A percentile compares a stretch with the other conserved stretches of the same genome.
phyloP scores from a whole-genome alignment of 2,797 vertebrate genomes.

The Lepilemur ruficaudatus region DNA sequence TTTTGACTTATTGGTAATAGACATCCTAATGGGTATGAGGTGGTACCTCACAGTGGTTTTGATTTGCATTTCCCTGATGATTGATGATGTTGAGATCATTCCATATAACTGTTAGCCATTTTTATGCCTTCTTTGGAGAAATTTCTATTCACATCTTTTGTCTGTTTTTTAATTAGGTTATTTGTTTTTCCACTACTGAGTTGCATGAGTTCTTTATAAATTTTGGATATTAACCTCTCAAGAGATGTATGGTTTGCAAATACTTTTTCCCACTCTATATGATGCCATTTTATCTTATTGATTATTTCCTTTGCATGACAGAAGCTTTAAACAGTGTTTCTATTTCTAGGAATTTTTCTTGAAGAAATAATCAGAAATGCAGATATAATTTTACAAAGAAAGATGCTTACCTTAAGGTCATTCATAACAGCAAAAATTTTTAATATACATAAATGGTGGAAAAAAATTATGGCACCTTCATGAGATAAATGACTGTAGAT shows the following conservation, averaged over 20 bases:
- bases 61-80: background rate
- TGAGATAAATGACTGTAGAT: background rate
- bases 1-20: background rate
- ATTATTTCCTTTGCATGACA: background rate
- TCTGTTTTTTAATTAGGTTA: background rate
- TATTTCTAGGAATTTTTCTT: background rate
- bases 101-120: background rate
- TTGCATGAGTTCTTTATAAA: background rate
- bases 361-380: constrained; percentile 19
- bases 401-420: background rate
- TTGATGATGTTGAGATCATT: too few species aligned
- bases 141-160: background rate
- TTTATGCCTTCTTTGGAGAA: background rate
- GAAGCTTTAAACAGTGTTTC: background rate
- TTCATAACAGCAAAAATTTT: background rate
- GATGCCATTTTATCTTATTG: background rate
- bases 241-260: background rate
- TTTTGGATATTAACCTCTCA: background rate
- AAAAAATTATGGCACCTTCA: background rate
- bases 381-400: background rate
- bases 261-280: too few species aligned
- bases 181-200: background rate
- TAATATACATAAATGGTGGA: background rate
- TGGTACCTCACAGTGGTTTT: background rate
- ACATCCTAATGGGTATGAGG: background rate